Conservation (phyloP, 2,113 vertebrate species). For the Halichoeres trimaculatus region DNA sequence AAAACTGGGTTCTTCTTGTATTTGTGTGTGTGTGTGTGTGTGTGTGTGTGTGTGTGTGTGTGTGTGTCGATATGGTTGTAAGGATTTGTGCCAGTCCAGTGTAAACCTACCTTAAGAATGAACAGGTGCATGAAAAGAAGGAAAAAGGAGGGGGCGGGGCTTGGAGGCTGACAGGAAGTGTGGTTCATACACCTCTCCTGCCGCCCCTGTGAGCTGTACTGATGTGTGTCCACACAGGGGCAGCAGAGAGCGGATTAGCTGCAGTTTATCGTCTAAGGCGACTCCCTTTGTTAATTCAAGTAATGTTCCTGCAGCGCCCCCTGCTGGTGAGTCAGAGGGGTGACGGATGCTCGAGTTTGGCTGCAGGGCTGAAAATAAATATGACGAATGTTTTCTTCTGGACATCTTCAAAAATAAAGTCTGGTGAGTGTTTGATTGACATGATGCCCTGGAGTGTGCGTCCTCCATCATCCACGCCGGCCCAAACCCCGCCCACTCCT, state of each 20-base stretch:
- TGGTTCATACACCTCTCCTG: conserved; percentile 15
- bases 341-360: conserved; percentile 2
- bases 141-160: neutral
- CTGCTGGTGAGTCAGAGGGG: conserved; percentile 27
- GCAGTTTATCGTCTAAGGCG: conserved; percentile 4
- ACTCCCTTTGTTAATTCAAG: conserved; percentile 63
- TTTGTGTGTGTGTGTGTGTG: neutral
- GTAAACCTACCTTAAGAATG: conserved; percentile 72
- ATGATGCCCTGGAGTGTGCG: conserved; percentile 15
- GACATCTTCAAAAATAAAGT: conserved; percentile 25
- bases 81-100: conserved; percentile 65
- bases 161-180: neutral
- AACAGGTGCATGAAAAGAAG: conserved; percentile 23
- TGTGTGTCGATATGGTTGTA: neutral
- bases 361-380: conserved; percentile 58
- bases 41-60: conserved; percentile 21
- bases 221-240: conserved; percentile 33
- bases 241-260: conserved; percentile 20
- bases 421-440: conserved; percentile 47
- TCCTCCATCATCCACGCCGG: neutral
- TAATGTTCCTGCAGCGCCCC: conserved; percentile 32
- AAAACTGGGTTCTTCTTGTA: conserved; percentile 63
- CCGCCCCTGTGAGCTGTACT: conserved; percentile 21
- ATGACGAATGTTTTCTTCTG: conserved; percentile 33
- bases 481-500: neutral